Evolutionary conservation across 2,113 vertebrate genomes (phyloP).

Genomic region (Anthoscopus minutus): DNA sequence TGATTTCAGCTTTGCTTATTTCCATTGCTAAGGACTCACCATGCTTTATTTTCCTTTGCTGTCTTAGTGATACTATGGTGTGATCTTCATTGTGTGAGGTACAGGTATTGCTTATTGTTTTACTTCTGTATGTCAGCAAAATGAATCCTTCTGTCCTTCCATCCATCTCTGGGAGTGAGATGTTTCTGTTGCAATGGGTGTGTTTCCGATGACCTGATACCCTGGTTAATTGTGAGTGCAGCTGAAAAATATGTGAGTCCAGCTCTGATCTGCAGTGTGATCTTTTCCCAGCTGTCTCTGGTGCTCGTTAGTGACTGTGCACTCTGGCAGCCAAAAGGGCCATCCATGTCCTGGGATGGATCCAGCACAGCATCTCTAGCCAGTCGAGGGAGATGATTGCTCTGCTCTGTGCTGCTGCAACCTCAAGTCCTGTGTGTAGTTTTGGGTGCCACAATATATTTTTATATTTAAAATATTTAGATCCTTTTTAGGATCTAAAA

Average conservation of each 20-base stretch:
- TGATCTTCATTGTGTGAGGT: background rate
- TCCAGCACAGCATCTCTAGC: background rate
- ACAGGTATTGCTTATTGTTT: background rate
- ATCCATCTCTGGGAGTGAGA: background rate
- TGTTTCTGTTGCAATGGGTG: too few relatives aligned
- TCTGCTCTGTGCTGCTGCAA: background rate
- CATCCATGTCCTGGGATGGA: background rate
- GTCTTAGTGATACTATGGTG: fast-evolving
- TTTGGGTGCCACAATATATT: too few relatives aligned
- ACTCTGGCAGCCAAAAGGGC: background rate
- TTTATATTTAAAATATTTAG: too few relatives aligned
- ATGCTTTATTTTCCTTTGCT: background rate
- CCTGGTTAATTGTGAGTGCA: background rate
- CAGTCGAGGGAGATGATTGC: background rate
- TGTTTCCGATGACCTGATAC: fast-evolving
- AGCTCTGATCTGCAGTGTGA: background rate
- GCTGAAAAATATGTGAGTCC: background rate
- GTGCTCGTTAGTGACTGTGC: background rate
- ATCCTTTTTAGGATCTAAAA: background rate
- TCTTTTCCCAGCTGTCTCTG: background rate
- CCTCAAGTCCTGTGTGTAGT: background rate
- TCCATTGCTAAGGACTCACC: background rate
- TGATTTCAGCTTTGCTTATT: background rate
- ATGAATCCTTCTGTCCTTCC: background rate
- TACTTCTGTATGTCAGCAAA: background rate